Percentiles rank a stretch among this genome's conserved stretches.
Evolutionary conservation across 1,140 invertebrate species (phyloP).

Genomic region (Neodiprion lecontei): DNA sequence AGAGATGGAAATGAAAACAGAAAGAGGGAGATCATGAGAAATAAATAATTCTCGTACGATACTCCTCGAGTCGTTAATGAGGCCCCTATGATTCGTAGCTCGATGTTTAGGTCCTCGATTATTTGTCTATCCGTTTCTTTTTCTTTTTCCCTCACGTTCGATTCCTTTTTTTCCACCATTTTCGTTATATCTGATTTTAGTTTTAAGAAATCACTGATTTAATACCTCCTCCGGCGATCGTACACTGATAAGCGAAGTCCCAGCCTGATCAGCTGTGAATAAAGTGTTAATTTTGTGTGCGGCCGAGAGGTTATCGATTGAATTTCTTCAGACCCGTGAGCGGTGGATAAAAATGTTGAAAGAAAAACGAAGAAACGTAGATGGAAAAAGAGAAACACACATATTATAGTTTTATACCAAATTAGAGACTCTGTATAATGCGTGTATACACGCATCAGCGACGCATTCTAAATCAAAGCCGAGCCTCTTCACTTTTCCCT

Average conservation of each 20-base stretch:
- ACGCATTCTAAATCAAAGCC: not conserved
- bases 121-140: not conserved
- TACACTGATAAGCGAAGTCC: not conserved
- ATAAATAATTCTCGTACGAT: not conserved
- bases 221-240: constrained; percentile 4
- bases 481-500: no score
- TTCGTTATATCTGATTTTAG: no score
- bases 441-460: no score
- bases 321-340: not conserved
- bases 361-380: not conserved
- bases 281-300: constrained; percentile 4
- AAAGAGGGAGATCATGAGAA: not conserved
- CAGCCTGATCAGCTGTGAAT: constrained; percentile 4
- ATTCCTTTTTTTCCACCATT: no score
- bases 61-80: not conserved
- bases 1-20: no score
- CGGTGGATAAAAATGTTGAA: not conserved
- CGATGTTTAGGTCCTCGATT: not conserved
- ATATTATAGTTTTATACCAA: not conserved
- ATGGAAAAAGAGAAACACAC: no score
- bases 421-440: not conserved
- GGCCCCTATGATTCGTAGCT: not conserved
- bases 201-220: not conserved
- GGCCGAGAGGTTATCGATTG: not conserved
- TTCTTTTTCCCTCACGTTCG: not conserved